These are phyloP conservation scores for Alcis repandata DNA, from an alignment of 2,888 invertebrate species.

Conservation along the genomic window DNA sequence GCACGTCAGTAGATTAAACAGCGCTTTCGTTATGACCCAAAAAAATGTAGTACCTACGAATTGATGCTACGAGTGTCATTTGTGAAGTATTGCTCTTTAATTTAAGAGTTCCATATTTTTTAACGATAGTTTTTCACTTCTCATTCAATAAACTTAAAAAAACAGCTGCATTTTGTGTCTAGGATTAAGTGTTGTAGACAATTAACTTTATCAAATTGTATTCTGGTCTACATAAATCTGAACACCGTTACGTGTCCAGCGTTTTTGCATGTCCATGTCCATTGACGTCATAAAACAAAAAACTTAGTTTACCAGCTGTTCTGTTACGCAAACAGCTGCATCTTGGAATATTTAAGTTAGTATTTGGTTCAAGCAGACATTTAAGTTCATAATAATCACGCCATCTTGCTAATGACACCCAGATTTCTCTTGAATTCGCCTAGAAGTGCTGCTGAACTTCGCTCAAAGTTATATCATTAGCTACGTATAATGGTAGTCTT, in stretches of 20 bases:
- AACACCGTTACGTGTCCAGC: too few species aligned
- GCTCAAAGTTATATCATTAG: constrained; percentile 21
- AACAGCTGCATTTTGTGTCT: too few species aligned
- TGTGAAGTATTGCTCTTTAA: too few species aligned
- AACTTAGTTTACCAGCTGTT: neutral
- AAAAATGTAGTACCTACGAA: neutral
- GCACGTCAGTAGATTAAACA: too few species aligned
- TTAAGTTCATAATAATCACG: constrained; percentile 30
- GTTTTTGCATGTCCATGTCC: too few species aligned
- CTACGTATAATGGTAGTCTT: neutral
- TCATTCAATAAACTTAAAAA: neutral
- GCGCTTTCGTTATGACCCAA: too few species aligned
- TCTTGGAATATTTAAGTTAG: neutral
- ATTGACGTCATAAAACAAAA: too few species aligned
- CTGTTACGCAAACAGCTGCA: neutral
- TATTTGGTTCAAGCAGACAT: constrained; percentile 16
- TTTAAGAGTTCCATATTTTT: neutral
- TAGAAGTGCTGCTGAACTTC: constrained; percentile 17
- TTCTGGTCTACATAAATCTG: too few species aligned
- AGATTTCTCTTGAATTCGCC: constrained; percentile 30
- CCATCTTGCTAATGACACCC: constrained; percentile 24
- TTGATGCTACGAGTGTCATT: too few species aligned
- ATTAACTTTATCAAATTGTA: too few species aligned
- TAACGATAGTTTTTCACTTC: neutral
- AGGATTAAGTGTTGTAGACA: too few species aligned